Conservation (phyloP, 2,888 invertebrate species). For the Amphipoea oculea region DNA sequence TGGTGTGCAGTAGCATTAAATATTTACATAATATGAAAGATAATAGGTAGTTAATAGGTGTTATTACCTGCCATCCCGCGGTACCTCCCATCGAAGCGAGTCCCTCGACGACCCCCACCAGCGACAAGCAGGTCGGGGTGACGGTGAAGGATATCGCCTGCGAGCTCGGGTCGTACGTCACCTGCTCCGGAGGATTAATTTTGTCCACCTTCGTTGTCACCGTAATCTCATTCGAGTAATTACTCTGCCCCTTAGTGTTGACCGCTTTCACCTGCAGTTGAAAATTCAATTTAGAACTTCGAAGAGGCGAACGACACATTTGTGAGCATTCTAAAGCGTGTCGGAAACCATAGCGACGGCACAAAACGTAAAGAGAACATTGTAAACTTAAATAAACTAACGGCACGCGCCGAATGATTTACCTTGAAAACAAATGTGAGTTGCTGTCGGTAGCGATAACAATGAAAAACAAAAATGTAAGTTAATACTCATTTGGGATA, state of each 20-base stretch:
- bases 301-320: constrained; percentile 31
- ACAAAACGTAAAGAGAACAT: constrained; percentile 71
- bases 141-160: constrained; percentile 95
- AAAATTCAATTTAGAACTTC: constrained; percentile 52
- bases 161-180: constrained; percentile 95
- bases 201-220: constrained; percentile 96
- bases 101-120: constrained; percentile 94
- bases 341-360: constrained; percentile 72
- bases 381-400: constrained; percentile 69
- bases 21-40: constrained; percentile 14
- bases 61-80: constrained; percentile 83
- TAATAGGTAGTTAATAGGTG: background rate
- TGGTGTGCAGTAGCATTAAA: constrained; percentile 16
- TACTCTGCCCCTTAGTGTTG: constrained; percentile 96
- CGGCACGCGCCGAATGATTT: constrained; percentile 77
- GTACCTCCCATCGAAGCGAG: constrained; percentile 84
- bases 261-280: constrained; percentile 93
- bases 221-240: constrained; percentile 95
- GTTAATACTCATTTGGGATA: constrained; percentile 69
- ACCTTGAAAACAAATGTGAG: constrained; percentile 89
- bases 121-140: constrained; percentile 94
- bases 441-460: constrained; percentile 89
- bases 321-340: constrained; percentile 74
- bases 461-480: constrained; percentile 80
- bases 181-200: constrained; percentile 95